These are phyloP conservation scores for Fratercula arctica DNA, from an alignment of 2,797 vertebrate genomes.

Conservation along the genomic window DNA sequence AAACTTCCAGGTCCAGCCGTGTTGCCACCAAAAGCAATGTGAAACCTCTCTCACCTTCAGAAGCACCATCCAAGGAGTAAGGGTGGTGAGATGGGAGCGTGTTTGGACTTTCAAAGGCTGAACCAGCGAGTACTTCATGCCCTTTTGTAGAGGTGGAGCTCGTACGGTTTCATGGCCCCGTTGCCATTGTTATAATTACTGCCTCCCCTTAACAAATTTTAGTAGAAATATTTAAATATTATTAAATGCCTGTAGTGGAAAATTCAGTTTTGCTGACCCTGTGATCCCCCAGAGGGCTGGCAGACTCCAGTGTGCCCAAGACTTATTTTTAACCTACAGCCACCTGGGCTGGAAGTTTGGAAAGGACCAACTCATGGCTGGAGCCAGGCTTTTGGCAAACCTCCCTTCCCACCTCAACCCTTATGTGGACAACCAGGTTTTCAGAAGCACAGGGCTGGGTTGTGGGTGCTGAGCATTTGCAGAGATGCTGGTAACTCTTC, in stretches of 20 bases:
- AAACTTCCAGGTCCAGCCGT: not conserved
- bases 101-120: not conserved
- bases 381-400: not conserved
- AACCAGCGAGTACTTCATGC: too few relatives aligned
- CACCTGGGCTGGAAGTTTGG: not conserved
- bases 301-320: too few relatives aligned
- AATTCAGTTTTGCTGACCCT: accelerated
- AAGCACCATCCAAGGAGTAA: not conserved
- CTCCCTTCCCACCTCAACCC: not conserved
- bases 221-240: not conserved
- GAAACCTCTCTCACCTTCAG: not conserved
- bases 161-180: accelerated
- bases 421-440: accelerated
- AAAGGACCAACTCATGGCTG: not conserved
- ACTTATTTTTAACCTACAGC: not conserved
- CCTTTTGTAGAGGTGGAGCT: not conserved
- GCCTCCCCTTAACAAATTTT: not conserved
- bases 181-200: not conserved
- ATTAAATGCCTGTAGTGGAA: not conserved
- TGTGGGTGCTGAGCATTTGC: not conserved
- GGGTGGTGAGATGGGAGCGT: accelerated
- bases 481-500: not conserved
- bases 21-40: not conserved
- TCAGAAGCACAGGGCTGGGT: not conserved
- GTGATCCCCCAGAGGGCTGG: not conserved